phyloP scores from a whole-genome alignment of 92 coral and sea anemone species.

The Paramuricea clavata region DNA sequence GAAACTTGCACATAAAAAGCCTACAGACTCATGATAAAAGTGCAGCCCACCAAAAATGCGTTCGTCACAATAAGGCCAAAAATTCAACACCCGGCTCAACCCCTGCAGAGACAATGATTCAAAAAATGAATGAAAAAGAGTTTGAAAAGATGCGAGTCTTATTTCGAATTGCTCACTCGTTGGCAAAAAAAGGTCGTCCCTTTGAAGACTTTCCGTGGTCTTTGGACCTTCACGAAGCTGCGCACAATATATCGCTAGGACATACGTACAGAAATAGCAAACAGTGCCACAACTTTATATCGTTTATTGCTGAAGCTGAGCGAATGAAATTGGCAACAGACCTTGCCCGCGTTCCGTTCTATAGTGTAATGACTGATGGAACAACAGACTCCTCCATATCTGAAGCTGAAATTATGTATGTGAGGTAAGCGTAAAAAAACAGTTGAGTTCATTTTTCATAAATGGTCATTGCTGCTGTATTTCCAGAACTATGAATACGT shows the following conservation, averaged over 20 bases:
- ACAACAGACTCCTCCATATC: background rate
- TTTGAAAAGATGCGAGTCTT: background rate
- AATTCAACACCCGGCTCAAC: background rate
- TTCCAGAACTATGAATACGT: background rate
- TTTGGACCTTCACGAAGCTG: background rate
- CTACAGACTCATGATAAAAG: slow-evolving; percentile 6
- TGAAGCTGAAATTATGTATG: slow-evolving; percentile 33
- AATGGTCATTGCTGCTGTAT: background rate
- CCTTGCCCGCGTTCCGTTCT: background rate
- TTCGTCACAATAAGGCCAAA: background rate
- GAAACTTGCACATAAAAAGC: background rate
- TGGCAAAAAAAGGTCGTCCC: slow-evolving; percentile 3
- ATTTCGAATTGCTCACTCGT: background rate
- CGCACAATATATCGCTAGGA: background rate
- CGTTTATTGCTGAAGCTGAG: slow-evolving; percentile 2
- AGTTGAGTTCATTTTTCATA: no score
- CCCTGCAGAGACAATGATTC: background rate
- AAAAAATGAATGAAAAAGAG: background rate
- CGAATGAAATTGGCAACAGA: background rate
- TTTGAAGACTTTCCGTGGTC: background rate
- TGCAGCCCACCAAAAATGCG: background rate
- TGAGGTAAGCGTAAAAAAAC: background rate
- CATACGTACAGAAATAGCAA: background rate
- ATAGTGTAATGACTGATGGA: background rate
- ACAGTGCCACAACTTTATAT: background rate